Conservation (phyloP, 2,113 vertebrate genomes). For the Eurystomus gularis region DNA sequence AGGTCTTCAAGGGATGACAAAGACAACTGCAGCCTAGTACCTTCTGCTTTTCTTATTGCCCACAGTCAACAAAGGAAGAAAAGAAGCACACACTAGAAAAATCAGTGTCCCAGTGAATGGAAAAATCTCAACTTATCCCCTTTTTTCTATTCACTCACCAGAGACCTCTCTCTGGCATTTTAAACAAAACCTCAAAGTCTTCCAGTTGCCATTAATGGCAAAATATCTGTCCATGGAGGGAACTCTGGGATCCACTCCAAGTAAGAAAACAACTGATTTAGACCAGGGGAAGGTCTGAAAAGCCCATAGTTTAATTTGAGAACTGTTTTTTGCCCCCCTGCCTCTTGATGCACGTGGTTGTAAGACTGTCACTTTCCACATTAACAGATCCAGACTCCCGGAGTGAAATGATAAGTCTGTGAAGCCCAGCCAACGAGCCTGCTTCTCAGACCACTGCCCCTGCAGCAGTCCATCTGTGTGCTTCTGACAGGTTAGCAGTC, state of each 20-base stretch:
- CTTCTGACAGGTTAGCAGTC: background rate
- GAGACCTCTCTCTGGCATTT: background rate
- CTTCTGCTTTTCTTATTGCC: background rate
- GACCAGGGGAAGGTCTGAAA: background rate
- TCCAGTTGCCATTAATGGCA: background rate
- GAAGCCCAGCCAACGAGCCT: background rate
- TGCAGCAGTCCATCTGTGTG: rapidly evolving
- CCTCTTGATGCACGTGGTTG: background rate
- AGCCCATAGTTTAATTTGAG: background rate
- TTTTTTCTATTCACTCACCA: background rate
- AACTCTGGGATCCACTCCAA: background rate
- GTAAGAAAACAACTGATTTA: background rate
- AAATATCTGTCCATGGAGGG: background rate
- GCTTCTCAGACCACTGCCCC: background rate
- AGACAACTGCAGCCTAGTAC: rapidly evolving
- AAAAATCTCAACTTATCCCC: background rate
- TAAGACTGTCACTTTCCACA: background rate
- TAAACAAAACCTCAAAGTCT: background rate
- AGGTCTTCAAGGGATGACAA: background rate
- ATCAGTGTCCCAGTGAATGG: background rate
- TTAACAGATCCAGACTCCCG: background rate
- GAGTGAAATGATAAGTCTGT: background rate
- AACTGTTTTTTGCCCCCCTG: background rate
- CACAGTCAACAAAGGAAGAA: background rate
- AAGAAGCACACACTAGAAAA: background rate